Conservation (phyloP, 2,888 invertebrate species). For the Drosophila koepferae region DNA sequence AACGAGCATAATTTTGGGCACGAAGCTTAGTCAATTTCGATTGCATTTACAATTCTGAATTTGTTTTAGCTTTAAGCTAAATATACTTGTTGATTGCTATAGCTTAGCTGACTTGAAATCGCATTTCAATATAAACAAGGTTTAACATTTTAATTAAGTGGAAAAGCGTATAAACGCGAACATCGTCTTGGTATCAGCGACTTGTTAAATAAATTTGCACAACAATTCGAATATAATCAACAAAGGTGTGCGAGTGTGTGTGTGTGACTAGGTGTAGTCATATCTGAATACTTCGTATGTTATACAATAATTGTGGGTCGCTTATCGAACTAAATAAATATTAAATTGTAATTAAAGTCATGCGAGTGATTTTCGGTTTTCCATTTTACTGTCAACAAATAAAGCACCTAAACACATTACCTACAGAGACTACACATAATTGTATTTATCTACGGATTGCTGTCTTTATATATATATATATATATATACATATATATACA, state of each 20-base stretch:
- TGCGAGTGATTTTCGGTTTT: constrained; percentile 71
- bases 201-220: constrained; percentile 74
- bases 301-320: constrained; percentile 63
- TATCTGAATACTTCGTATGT: constrained; percentile 46
- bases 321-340: constrained; percentile 81
- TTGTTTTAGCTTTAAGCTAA: not conserved
- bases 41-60: constrained; percentile 17
- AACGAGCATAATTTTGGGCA: not conserved
- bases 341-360: constrained; percentile 83
- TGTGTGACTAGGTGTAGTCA: constrained; percentile 61
- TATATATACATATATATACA: too few relatives aligned
- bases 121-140: constrained; percentile 60
- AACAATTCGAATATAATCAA: constrained; percentile 37
- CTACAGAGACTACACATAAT: constrained; percentile 30
- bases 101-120: constrained; percentile 1
- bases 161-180: constrained; percentile 29
- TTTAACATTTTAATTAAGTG: constrained; percentile 78
- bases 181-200: constrained; percentile 43
- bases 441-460: constrained; percentile 66
- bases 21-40: not conserved
- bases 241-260: constrained; percentile 20
- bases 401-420: constrained; percentile 14
- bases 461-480: too few relatives aligned
- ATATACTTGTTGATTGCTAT: not conserved
- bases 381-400: constrained; percentile 46